Conservation (phyloP, 1,140 invertebrate species). For the Calephelis nemesis region DNA sequence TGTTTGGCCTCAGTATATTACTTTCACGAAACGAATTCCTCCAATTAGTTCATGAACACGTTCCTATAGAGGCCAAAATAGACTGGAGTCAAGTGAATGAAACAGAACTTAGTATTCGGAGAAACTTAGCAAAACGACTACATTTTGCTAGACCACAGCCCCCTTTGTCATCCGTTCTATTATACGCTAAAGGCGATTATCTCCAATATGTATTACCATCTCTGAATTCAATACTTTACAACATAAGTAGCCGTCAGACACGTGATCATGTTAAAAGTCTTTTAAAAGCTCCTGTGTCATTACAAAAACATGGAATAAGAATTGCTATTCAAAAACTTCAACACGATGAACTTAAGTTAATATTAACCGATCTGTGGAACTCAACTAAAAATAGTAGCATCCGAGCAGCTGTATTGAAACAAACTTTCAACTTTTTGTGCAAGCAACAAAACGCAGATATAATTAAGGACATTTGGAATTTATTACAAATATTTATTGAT, state of each 20-base stretch:
- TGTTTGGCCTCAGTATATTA: conserved; percentile 40
- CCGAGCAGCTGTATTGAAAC: conserved; percentile 41
- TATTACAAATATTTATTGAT: conserved; percentile 43
- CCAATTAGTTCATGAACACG: conserved; percentile 42
- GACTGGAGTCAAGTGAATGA: conserved; percentile 46
- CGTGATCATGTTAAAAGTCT: conserved; percentile 34
- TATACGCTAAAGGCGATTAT: conserved; percentile 55
- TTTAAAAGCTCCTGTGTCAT: conserved; percentile 42
- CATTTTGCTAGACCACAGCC: conserved; percentile 45
- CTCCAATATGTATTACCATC: conserved; percentile 52
- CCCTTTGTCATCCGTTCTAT: conserved; percentile 33
- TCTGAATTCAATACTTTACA: conserved; percentile 41
- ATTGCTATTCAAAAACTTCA: conserved; percentile 41
- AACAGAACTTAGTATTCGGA: conserved; percentile 35
- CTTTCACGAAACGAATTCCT: conserved; percentile 36
- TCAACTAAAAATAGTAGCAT: conserved; percentile 45
- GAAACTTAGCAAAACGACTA: conserved; percentile 44
- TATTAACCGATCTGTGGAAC: conserved; percentile 43
- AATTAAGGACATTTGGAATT: conserved; percentile 39
- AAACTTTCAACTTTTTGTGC: conserved; percentile 41
- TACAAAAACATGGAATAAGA: conserved; percentile 50
- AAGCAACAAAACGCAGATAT: conserved; percentile 31
- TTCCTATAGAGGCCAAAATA: conserved; percentile 46
- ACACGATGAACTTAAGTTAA: conserved; percentile 38
- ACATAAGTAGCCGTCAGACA: conserved; percentile 33